Percentiles rank a stretch among this genome's conserved stretches.
These are phyloP conservation scores for Siniperca obscura DNA, from an alignment of 2,797 vertebrate species.

Conservation along the genomic window DNA sequence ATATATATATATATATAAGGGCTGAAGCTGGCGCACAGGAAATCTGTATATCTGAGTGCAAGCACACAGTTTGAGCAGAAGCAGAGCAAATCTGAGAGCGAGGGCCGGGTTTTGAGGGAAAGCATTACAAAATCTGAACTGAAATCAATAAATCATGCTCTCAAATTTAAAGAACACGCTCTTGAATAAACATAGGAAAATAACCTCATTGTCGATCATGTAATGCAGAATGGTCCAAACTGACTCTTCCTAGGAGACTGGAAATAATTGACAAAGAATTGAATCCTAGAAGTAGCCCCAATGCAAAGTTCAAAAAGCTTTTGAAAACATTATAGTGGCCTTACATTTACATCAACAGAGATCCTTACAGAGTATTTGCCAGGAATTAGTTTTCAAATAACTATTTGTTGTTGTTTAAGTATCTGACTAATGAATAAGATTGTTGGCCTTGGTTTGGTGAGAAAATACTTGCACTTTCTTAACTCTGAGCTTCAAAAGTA, in stretches of 20 bases:
- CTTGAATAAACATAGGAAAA: too few relatives aligned
- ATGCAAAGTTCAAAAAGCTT: background rate
- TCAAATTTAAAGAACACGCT: too few relatives aligned
- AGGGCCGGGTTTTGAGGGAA: too few relatives aligned
- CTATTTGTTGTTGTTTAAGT: conserved; percentile 6
- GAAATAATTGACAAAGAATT: background rate
- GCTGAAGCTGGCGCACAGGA: too few relatives aligned
- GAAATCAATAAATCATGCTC: too few relatives aligned
- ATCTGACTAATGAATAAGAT: background rate
- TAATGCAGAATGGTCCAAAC: background rate
- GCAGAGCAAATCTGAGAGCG: too few relatives aligned
- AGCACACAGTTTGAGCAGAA: too few relatives aligned
- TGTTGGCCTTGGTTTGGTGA: background rate
- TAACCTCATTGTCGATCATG: background rate
- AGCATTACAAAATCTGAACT: too few relatives aligned
- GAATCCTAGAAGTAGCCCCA: background rate
- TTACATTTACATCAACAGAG: background rate
- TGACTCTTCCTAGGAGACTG: background rate
- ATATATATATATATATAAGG: too few relatives aligned
- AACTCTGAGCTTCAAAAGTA: conserved; percentile 7
- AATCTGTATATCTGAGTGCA: too few relatives aligned
- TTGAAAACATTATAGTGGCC: background rate
- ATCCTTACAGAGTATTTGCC: background rate
- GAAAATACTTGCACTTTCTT: conserved; percentile 2
- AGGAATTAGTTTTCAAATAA: conserved; percentile 7